Conservation (phyloP, 2,797 vertebrate species). For the Trachurus trachurus region DNA sequence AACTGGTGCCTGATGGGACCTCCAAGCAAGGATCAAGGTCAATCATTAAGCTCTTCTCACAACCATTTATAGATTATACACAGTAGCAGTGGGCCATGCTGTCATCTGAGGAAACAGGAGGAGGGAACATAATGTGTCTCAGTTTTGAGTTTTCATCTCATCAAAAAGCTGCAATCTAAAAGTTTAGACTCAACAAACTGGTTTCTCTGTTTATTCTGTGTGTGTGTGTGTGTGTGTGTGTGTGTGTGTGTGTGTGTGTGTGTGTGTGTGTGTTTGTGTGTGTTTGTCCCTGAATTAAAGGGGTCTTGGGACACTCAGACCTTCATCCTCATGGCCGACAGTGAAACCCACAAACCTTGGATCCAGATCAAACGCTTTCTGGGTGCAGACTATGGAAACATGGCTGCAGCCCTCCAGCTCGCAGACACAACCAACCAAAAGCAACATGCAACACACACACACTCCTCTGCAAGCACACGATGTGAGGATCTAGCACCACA, state of each 20-base stretch:
- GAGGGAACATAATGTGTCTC: background rate
- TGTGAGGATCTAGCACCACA: background rate
- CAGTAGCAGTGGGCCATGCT: slow-evolving; percentile 2
- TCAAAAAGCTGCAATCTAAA: background rate
- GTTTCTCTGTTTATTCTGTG: slow-evolving; percentile 1
- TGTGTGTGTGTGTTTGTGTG: background rate
- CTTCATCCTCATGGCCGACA: slow-evolving; percentile 32
- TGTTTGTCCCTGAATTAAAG: slow-evolving; percentile 26
- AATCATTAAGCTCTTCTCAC: slow-evolving; percentile 44
- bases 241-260: background rate
- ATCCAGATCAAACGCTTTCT: slow-evolving; percentile 59
- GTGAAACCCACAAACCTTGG: slow-evolving; percentile 54
- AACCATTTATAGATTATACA: slow-evolving; percentile 45
- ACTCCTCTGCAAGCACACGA: slow-evolving; percentile 31
- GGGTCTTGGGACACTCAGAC: slow-evolving; percentile 22
- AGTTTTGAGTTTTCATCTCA: background rate
- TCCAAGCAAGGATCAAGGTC: slow-evolving; percentile 50
- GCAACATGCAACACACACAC: slow-evolving; percentile 29
- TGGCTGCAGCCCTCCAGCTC: slow-evolving; percentile 32
- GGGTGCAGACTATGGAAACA: slow-evolving; percentile 49
- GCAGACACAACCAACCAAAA: slow-evolving; percentile 40
- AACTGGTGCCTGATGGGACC: slow-evolving; percentile 42
- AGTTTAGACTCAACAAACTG: slow-evolving; percentile 11
- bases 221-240: background rate
- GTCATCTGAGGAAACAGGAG: slow-evolving; percentile 9